These are phyloP conservation scores for Takifugu flavidus DNA, from an alignment of 2,113 vertebrate genomes.

Conservation along the genomic window DNA sequence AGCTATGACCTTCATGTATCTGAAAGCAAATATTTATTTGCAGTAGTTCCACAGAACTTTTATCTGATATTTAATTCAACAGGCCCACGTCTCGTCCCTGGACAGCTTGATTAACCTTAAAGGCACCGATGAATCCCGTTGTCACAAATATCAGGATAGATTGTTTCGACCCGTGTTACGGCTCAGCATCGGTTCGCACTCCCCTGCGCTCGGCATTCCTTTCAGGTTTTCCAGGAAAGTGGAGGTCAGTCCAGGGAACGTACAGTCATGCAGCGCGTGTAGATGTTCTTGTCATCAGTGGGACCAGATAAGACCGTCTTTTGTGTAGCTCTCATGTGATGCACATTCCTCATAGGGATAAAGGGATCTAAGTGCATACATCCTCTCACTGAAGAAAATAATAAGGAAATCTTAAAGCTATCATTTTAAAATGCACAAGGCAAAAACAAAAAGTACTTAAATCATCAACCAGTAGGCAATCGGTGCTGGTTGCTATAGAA, in stretches of 20 bases:
- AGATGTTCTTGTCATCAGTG: neutral
- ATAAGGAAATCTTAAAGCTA: too few species aligned
- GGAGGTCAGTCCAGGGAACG: conserved; percentile 1
- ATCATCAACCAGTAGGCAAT: too few species aligned
- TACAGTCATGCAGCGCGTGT: neutral
- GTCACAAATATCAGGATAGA: too few species aligned
- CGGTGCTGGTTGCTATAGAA: too few species aligned
- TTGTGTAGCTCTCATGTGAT: neutral
- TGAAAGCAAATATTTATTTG: conserved; percentile 32
- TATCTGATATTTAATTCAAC: neutral
- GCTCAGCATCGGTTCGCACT: conserved; percentile 1
- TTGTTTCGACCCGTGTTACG: neutral
- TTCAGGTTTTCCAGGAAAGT: conserved; percentile 4
- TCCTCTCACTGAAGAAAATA: too few species aligned
- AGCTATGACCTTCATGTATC: conserved; percentile 18
- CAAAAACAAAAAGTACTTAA: too few species aligned
- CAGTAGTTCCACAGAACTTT: conserved; percentile 1
- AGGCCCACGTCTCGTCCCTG: too few species aligned
- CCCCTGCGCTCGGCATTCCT: conserved; percentile 24
- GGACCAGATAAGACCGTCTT: conserved; percentile 7
- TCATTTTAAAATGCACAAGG: too few species aligned
- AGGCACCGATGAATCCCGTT: too few species aligned
- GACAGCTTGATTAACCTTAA: too few species aligned
- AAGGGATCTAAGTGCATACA: too few species aligned
- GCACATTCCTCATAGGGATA: neutral